These are phyloP conservation scores for Antennarius maculatus DNA, from an alignment of 2,797 vertebrate genomes.

Conservation along the genomic window DNA sequence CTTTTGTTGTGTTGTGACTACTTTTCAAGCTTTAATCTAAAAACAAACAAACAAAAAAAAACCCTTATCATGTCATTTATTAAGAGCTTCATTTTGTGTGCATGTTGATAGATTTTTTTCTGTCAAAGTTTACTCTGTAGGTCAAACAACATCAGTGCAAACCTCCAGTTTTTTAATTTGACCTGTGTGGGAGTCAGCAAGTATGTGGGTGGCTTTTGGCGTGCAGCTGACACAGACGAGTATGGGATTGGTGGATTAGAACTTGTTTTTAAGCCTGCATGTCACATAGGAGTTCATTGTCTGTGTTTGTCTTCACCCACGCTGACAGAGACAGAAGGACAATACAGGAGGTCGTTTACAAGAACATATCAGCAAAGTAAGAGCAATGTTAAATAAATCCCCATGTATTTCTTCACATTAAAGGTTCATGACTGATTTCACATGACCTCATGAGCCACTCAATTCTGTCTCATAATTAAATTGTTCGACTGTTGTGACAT, in stretches of 20 bases:
- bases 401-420: conserved; percentile 14
- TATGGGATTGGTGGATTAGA: conserved; percentile 25
- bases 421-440: conserved; percentile 13
- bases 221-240: conserved; percentile 36
- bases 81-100: neutral
- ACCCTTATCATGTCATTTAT: neutral
- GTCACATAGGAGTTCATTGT: conserved; percentile 44
- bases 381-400: conserved; percentile 19
- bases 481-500: conserved; percentile 7
- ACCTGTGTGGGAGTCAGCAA: conserved; percentile 61
- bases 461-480: neutral
- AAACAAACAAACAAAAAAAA: neutral
- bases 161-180: conserved; percentile 32
- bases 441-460: conserved; percentile 15
- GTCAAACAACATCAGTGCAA: neutral
- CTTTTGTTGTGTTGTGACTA: neutral
- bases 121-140: neutral
- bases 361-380: conserved; percentile 48
- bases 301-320: conserved; percentile 61
- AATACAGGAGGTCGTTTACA: conserved; percentile 38
- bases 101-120: neutral
- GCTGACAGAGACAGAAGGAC: conserved; percentile 34
- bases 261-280: conserved; percentile 53
- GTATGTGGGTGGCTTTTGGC: conserved; percentile 61
- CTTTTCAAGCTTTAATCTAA: neutral